Base-by-base conservation (phyloP, 2,888 invertebrate genomes). In the Blastobasis adustella region DNA sequence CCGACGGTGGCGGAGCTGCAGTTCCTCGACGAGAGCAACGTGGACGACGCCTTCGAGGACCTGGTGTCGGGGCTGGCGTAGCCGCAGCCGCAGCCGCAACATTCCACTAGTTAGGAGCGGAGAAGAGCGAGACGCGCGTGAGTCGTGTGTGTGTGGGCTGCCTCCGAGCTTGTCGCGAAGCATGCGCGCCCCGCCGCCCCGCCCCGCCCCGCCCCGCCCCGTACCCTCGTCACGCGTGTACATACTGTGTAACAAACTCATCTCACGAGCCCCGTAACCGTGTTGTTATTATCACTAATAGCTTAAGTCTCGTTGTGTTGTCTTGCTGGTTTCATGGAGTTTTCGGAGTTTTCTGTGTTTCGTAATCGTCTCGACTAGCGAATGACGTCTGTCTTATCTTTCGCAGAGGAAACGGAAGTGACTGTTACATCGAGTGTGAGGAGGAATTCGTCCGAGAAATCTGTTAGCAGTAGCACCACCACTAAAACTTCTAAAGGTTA, bases 21-120 rank as follows among this genome's bases (percentile, higher is more conserved):
- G 71, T 83, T 91, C 73, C 89, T 93, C 71, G 95, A 94, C 80
- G 95, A 94, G 79, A 92, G 90, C 82, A 95, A 96, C 84, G 94
- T 96, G 56, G 96, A 96, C 76, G 93, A 93, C 87, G 95, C 95
- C 63, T 96, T 96, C 89, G 96, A 96, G 78, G 93, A 94, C 82
- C 91, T 96, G 67, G 95, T 96, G 90, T 89, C 90, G 85, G 89
- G 79, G 81, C 85, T 88, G 73, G 81, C 85, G 71, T 86, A 83
- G 76, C 73, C 71, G 66, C 67, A 63, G 67, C 66, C 66, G 56
- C 61, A 37, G 5, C 37, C 46, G 49, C 61, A 55, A 82, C 86
- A 86, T 86, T 86, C 86, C 86, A 82, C 81, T 82, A 78, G 79
- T 74, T 79, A 81, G 77, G 72, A 74, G 73, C 73, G 73, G 77